Percentiles rank a stretch among this genome's conserved stretches.
These are phyloP conservation scores for Pomatorhinus ruficollis DNA, from an alignment of 2,113 vertebrate genomes.

Conservation along the genomic window DNA sequence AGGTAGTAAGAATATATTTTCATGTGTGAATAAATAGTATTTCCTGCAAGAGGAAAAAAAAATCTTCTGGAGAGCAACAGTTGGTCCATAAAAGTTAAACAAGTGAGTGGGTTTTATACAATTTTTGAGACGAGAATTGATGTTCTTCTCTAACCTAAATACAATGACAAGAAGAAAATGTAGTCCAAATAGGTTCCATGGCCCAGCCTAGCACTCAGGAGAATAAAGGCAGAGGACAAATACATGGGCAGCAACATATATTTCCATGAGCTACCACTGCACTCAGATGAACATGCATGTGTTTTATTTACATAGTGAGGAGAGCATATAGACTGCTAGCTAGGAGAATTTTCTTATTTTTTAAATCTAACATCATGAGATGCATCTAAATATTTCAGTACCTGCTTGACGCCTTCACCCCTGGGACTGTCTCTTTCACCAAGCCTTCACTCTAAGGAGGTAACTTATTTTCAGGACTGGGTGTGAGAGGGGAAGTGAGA, in stretches of 20 bases:
- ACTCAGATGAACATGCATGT: neutral
- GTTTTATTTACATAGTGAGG: neutral
- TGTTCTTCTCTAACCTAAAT: neutral
- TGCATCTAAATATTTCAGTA: neutral
- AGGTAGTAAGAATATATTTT: neutral
- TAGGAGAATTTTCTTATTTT: neutral
- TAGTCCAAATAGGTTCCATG: neutral
- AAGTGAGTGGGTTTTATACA: neutral
- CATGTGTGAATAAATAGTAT: neutral
- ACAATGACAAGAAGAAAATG: neutral
- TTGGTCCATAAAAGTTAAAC: neutral
- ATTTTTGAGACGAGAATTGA: neutral
- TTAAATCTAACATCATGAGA: neutral
- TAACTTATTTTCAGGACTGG: neutral
- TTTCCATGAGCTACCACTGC: neutral
- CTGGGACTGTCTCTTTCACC: neutral
- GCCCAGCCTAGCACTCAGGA: neutral
- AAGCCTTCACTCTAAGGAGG: neutral
- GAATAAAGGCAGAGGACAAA: neutral
- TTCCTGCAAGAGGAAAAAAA: neutral
- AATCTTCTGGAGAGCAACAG: neutral
- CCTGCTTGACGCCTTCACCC: neutral
- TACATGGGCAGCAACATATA: neutral
- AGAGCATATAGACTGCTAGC: neutral
- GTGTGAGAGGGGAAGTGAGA: neutral